phyloP scores from a whole-genome alignment of 1,140 invertebrate species.

The Trissolcus basalis region DNA sequence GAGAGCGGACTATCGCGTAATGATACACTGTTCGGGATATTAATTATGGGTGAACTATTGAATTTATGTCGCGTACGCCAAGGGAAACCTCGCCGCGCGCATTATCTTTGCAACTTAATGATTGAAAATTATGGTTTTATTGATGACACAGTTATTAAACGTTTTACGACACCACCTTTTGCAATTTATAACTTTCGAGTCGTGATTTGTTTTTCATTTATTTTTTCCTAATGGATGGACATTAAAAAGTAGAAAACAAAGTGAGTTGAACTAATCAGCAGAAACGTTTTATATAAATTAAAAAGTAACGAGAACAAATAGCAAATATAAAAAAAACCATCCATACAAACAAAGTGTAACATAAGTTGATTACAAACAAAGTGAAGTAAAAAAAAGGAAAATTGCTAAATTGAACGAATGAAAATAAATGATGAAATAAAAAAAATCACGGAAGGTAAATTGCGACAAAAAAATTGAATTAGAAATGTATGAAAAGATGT shows the following conservation, averaged over 20 bases:
- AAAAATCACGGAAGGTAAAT: too few relatives aligned
- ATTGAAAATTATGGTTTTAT: slow-evolving; percentile 1
- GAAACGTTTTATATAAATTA: too few relatives aligned
- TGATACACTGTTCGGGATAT: slow-evolving; percentile 6
- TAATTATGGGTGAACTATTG: slow-evolving; percentile 8
- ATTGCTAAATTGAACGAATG: too few relatives aligned
- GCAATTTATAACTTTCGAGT: not conserved
- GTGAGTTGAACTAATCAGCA: too few relatives aligned
- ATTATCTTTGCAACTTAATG: not conserved
- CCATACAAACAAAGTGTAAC: too few relatives aligned
- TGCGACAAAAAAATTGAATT: too few relatives aligned
- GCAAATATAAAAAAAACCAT: too few relatives aligned
- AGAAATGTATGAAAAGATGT: too few relatives aligned
- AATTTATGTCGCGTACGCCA: not conserved
- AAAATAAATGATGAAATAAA: too few relatives aligned
- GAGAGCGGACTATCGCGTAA: slow-evolving; percentile 5
- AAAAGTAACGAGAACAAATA: too few relatives aligned
- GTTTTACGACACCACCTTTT: not conserved
- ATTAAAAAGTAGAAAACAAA: not conserved
- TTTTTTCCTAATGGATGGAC: not conserved
- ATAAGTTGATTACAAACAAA: too few relatives aligned
- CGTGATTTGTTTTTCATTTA: not conserved
- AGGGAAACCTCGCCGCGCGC: not conserved
- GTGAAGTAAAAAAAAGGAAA: too few relatives aligned
- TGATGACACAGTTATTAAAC: not conserved